phyloP scores from a whole-genome alignment of 2,113 vertebrate species.

The Elaphurus davidianus region DNA sequence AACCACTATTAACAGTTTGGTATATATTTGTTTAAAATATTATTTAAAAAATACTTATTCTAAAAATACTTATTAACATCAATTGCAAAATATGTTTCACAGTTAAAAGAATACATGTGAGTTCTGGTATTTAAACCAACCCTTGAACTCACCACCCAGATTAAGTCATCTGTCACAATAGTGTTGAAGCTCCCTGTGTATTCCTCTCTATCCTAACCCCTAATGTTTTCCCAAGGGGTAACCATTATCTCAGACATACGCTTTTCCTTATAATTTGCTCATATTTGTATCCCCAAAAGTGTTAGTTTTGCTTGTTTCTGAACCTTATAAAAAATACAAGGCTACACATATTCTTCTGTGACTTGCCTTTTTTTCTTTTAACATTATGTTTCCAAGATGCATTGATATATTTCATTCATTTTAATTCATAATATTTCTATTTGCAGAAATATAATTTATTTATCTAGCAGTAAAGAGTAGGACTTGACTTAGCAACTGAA shows the following conservation, averaged over 20 bases:
- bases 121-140: not conserved
- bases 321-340: not conserved
- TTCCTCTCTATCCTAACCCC: not conserved
- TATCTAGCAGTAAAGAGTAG: not conserved
- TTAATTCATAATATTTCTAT: not conserved
- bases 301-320: not conserved
- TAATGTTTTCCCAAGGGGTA: not conserved
- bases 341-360: not conserved
- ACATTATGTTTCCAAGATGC: not conserved
- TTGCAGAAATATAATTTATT: not conserved
- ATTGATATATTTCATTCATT: not conserved
- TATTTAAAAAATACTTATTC: not conserved
- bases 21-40: constrained; percentile 14
- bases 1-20: not conserved
- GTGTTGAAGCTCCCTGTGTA: not conserved
- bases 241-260: not conserved
- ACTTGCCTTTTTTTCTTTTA: not conserved
- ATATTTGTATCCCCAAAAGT: not conserved
- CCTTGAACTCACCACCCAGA: not conserved
- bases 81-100: not conserved
- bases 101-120: not conserved
- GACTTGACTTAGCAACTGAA: not conserved
- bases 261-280: not conserved
- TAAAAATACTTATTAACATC: not conserved
- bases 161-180: not conserved